Conservation (phyloP, 2,113 vertebrate genomes). For the Pluvianellus socialis region DNA sequence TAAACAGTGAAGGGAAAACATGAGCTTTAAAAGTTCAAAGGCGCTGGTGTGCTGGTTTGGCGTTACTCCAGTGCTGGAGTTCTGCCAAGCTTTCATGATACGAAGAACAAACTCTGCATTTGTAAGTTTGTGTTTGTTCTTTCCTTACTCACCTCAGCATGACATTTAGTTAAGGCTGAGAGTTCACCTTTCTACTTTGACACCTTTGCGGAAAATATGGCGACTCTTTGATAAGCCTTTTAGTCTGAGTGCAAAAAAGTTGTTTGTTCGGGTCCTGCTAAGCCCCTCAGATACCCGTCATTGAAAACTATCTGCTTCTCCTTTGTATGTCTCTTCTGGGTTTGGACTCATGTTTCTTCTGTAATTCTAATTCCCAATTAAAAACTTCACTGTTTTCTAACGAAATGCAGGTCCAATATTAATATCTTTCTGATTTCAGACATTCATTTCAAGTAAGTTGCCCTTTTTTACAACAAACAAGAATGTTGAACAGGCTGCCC, state of each 20-base stretch:
- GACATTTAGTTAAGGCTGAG: background rate
- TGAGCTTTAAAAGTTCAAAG: background rate
- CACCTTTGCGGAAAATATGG: background rate
- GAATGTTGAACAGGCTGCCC: background rate
- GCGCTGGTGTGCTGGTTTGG: background rate
- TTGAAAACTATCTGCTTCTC: background rate
- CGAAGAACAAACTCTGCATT: background rate
- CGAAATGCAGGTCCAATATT: background rate
- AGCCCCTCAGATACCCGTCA: background rate
- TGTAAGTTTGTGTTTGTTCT: background rate
- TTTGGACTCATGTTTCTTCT: background rate
- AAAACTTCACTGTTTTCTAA: background rate
- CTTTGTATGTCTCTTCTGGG: background rate
- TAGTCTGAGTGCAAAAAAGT: background rate
- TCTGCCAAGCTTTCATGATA: background rate
- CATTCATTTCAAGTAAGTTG: background rate
- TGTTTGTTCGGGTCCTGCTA: background rate
- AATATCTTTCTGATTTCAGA: background rate
- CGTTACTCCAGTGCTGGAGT: background rate
- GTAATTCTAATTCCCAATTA: background rate
- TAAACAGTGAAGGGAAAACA: background rate
- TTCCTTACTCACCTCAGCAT: background rate
- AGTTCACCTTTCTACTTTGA: slow-evolving; percentile 12
- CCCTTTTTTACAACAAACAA: background rate
- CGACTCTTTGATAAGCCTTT: background rate